Conservation (phyloP, 2,113 vertebrate species). For the Ochotona curzoniae region DNA sequence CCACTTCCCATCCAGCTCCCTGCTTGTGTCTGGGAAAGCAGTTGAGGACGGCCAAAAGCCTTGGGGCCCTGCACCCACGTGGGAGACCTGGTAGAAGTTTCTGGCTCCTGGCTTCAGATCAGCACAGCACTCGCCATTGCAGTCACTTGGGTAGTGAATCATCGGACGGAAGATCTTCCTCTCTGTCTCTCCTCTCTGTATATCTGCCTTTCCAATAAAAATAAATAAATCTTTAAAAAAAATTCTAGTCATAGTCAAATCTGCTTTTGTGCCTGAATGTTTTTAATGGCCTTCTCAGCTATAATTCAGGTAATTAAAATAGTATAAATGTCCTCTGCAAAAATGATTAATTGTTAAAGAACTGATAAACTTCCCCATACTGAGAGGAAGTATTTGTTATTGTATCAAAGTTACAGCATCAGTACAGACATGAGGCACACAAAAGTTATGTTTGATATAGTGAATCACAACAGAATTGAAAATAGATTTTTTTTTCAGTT, state of each 20-base stretch:
- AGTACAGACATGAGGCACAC: not conserved
- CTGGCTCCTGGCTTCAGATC: too few species aligned
- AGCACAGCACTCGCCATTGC: too few species aligned
- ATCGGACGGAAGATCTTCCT: too few species aligned
- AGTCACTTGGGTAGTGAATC: too few species aligned
- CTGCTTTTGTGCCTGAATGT: not conserved
- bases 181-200: too few species aligned
- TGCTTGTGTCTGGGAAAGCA: too few species aligned
- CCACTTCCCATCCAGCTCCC: too few species aligned
- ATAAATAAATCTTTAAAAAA: too few species aligned
- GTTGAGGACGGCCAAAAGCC: too few species aligned
- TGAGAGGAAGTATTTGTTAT: not conserved
- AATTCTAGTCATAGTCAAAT: not conserved
- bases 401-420: not conserved
- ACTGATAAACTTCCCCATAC: fast-evolving
- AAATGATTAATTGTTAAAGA: not conserved
- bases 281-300: not conserved
- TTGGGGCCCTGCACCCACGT: too few species aligned
- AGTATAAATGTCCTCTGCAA: not conserved
- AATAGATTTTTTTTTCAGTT: not conserved
- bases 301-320: not conserved
- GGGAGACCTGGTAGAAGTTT: too few species aligned
- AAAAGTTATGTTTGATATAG: not conserved
- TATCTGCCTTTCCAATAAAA: too few species aligned
- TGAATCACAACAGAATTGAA: not conserved